Evolutionary conservation across 1,140 invertebrate genomes (phyloP).

Genomic region (Listronotus bonariensis): DNA sequence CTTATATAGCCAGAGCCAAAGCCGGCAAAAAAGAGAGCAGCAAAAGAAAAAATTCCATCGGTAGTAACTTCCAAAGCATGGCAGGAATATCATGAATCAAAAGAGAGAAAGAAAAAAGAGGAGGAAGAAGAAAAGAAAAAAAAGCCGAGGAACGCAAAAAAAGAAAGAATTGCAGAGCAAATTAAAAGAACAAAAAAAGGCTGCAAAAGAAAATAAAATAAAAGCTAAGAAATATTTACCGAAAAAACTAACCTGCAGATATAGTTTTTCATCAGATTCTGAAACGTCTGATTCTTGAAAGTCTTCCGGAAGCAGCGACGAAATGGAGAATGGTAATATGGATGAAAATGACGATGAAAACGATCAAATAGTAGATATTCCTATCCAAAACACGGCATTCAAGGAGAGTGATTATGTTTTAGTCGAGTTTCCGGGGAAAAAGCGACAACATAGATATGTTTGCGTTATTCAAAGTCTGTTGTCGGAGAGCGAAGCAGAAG

Average conservation of each 20-base stretch:
- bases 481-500: neutral
- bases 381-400: no score
- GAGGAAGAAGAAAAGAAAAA: neutral
- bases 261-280: slow-evolving; percentile 3
- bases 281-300: neutral
- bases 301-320: neutral
- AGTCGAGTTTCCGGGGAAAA: no score
- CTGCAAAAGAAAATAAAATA: neutral
- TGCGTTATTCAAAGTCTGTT: neutral
- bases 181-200: neutral
- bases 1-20: no score
- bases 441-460: no score
- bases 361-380: no score
- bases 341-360: no score
- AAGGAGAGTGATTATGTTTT: no score
- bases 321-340: neutral
- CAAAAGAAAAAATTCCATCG: no score
- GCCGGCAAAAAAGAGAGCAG: no score
- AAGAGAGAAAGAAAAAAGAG: no score
- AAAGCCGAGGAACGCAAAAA: neutral
- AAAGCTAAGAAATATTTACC: neutral
- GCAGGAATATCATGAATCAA: no score
- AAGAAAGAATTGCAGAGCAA: neutral
- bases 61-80: no score
- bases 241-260: neutral